These are phyloP conservation scores for Dilophus febrilis DNA, from an alignment of 2,888 invertebrate genomes.

Conservation along the genomic window DNA sequence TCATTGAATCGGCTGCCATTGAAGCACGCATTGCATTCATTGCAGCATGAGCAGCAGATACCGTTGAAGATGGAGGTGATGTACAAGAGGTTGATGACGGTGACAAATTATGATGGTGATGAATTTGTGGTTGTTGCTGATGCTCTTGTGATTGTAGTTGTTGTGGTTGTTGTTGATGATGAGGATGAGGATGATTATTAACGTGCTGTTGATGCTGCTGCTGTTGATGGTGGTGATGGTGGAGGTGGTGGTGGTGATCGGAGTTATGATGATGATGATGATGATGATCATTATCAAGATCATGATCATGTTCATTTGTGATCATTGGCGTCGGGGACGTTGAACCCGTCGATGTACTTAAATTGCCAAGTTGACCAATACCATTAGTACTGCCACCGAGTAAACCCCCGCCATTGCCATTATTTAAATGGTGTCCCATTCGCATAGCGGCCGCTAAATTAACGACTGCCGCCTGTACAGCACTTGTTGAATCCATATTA, in stretches of 20 bases:
- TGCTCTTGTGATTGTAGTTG: slow-evolving; percentile 7
- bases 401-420: no score
- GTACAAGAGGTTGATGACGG: slow-evolving; percentile 13
- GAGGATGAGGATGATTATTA: slow-evolving; percentile 9
- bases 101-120: slow-evolving; percentile 13
- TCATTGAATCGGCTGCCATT: slow-evolving; percentile 34
- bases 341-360: no score
- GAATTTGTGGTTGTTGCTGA: slow-evolving; percentile 10
- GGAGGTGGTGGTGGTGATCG: no score
- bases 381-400: slow-evolving; percentile 19
- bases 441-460: slow-evolving; percentile 64
- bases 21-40: slow-evolving; percentile 43
- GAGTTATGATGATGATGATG: no score
- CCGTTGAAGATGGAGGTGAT: slow-evolving; percentile 28
- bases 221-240: no score
- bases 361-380: not conserved
- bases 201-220: slow-evolving; percentile 6
- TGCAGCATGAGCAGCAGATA: slow-evolving; percentile 35
- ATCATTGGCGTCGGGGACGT: not conserved
- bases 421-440: slow-evolving; percentile 29
- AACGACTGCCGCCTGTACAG: slow-evolving; percentile 55
- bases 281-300: no score
- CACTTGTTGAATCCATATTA: slow-evolving; percentile 33
- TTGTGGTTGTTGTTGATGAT: slow-evolving; percentile 1
- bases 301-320: not conserved